Conservation (phyloP, 2,113 vertebrate species). For the Pterocles orientalis region DNA sequence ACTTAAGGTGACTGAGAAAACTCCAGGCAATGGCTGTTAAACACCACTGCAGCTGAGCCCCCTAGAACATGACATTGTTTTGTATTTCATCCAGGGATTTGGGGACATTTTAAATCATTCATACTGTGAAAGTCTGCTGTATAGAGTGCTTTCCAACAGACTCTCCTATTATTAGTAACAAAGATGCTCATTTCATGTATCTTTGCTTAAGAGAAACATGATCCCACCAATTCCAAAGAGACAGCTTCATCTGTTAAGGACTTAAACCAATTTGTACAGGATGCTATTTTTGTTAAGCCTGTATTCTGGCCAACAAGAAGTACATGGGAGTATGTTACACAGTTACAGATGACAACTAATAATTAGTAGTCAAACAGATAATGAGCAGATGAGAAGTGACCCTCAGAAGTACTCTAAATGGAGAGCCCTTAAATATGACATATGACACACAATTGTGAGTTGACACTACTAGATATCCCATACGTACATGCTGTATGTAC, state of each 20-base stretch:
- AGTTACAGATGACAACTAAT: background rate
- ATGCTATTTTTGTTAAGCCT: constrained; percentile 35
- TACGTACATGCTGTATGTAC: background rate
- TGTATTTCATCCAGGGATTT: background rate
- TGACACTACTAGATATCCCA: background rate
- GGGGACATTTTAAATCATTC: background rate
- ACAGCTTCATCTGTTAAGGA: constrained; percentile 26
- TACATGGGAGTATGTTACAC: background rate
- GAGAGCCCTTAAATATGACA: background rate
- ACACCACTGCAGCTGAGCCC: background rate
- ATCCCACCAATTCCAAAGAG: constrained; percentile 16
- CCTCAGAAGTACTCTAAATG: background rate
- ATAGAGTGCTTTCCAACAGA: background rate
- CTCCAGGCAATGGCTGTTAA: background rate
- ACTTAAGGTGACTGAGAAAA: background rate
- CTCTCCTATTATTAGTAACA: background rate
- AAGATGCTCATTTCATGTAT: constrained; percentile 7
- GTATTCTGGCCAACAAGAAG: background rate
- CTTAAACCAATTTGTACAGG: background rate
- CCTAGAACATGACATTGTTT: background rate
- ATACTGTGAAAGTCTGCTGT: background rate
- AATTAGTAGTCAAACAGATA: background rate
- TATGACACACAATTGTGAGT: background rate
- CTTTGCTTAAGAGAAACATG: constrained; percentile 26
- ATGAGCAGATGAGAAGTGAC: background rate